Conservation (phyloP, 2,113 vertebrate species). For the Xiphophorus maculatus region DNA sequence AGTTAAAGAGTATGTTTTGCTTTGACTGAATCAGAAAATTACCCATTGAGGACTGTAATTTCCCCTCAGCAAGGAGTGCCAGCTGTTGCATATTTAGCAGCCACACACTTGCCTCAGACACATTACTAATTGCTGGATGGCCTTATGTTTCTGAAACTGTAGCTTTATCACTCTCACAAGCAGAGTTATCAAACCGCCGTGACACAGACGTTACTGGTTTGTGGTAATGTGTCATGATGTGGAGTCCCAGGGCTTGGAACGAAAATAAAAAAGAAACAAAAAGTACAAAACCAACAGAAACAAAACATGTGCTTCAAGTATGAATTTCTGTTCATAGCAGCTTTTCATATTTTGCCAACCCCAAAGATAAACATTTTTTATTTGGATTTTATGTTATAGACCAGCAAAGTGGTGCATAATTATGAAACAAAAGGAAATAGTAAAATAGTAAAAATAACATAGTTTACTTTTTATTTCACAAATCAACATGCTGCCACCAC, state of each 20-base stretch:
- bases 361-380: neutral
- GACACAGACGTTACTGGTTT: constrained; percentile 50
- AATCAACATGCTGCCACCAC: neutral
- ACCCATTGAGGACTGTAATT: constrained; percentile 66
- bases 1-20: constrained; percentile 69
- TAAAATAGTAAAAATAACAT: too few relatives aligned
- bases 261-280: constrained; percentile 19
- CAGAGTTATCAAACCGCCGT: constrained; percentile 47
- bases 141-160: constrained; percentile 59
- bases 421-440: neutral
- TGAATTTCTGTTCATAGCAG: neutral
- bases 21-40: constrained; percentile 72
- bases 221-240: constrained; percentile 37
- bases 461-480: neutral
- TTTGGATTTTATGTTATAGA: neutral
- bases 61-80: constrained; percentile 53
- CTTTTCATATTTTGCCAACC: neutral
- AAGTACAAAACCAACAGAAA: constrained; percentile 4
- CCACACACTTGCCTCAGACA: constrained; percentile 26
- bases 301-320: neutral
- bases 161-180: constrained; percentile 49
- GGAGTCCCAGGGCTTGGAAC: constrained; percentile 12
- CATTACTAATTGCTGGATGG: constrained; percentile 27
- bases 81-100: constrained; percentile 50
- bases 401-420: neutral